These are phyloP conservation scores for Onychostruthus taczanowskii DNA, from an alignment of 2,113 vertebrate genomes.

Conservation along the genomic window DNA sequence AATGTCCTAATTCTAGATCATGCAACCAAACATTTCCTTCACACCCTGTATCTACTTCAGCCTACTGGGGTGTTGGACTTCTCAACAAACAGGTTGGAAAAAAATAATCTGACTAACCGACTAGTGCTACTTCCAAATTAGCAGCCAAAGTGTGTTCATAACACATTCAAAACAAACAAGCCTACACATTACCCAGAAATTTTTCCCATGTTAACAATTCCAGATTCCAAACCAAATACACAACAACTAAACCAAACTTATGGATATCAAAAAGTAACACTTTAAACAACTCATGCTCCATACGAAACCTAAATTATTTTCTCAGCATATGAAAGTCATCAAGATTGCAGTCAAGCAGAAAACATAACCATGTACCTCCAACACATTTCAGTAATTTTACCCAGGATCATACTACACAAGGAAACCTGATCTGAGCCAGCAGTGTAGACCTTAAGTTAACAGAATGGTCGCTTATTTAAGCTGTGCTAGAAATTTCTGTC, in stretches of 20 bases:
- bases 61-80: background rate
- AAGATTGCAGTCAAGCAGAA: background rate
- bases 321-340: conserved; percentile 9
- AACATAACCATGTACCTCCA: background rate
- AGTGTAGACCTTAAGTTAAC: background rate
- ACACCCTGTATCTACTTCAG: background rate
- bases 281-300: background rate
- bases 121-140: conserved; percentile 46
- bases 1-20: background rate
- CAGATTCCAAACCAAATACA: conserved; percentile 50
- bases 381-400: background rate
- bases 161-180: conserved; percentile 67
- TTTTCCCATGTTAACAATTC: conserved; percentile 52
- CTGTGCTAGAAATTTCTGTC: background rate
- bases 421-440: background rate
- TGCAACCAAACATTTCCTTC: background rate
- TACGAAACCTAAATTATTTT: background rate
- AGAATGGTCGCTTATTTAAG: background rate
- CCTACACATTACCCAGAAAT: conserved; percentile 50
- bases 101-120: background rate
- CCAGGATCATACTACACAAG: background rate
- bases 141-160: conserved; percentile 54
- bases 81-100: background rate
- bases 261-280: conserved; percentile 31
- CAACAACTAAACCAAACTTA: conserved; percentile 24